phyloP scores from a whole-genome alignment of 2,113 vertebrate genomes.

The Callopanchax toddi region DNA sequence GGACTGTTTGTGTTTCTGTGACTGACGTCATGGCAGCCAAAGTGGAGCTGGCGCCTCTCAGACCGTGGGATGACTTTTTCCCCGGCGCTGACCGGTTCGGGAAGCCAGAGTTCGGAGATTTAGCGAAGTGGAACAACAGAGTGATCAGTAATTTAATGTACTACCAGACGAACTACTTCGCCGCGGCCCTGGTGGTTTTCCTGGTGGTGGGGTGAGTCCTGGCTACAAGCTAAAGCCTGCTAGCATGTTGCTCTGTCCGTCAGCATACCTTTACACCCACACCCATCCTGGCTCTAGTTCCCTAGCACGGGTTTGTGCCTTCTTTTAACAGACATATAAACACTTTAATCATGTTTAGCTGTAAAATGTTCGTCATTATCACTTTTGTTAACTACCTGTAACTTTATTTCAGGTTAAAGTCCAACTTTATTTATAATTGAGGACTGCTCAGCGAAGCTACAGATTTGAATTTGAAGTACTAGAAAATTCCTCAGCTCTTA shows the following conservation, averaged over 20 bases:
- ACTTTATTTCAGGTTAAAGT: not conserved
- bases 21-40: slow-evolving; percentile 66
- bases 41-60: slow-evolving; percentile 90
- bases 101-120: slow-evolving; percentile 87
- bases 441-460: not conserved
- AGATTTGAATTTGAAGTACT: not conserved
- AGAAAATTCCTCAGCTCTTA: not conserved
- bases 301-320: not conserved
- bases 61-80: slow-evolving; percentile 92
- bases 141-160: slow-evolving; percentile 95
- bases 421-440: not conserved
- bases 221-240: slow-evolving; percentile 9
- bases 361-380: not conserved
- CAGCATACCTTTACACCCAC: slow-evolving; percentile 20
- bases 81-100: slow-evolving; percentile 87
- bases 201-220: slow-evolving; percentile 90
- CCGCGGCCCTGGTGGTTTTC: slow-evolving; percentile 83
- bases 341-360: not conserved
- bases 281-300: slow-evolving; percentile 40
- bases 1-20: slow-evolving; percentile 23
- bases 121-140: slow-evolving; percentile 94
- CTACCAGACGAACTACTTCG: slow-evolving; percentile 95
- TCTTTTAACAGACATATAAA: not conserved
- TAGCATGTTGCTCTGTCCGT: slow-evolving; percentile 10
- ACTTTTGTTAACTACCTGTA: not conserved